Evolutionary conservation across 2,888 invertebrate species (phyloP), one percentile per base, ranked within the genome.

Genomic region (Adelognathus sp.): DNA sequence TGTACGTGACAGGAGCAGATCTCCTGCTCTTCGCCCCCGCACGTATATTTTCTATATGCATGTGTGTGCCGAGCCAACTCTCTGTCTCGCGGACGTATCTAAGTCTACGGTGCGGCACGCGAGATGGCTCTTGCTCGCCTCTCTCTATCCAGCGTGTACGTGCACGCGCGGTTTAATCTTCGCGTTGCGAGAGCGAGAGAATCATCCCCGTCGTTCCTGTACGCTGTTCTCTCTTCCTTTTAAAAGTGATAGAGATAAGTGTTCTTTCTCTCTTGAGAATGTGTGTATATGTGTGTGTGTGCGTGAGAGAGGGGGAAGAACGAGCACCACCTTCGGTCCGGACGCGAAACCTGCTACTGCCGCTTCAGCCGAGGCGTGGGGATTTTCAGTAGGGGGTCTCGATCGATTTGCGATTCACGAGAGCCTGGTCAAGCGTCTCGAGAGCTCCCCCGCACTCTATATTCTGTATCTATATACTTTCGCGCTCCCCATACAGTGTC

Each of bases 161-260:
- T 83, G 82, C 81, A 81, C 79, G 83, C 80, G 81, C 82, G 83
- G 84, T 85, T 87, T 86, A 86, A 87, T 86, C 86, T 87, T 84
- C 83, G 80, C 82, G 85, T 85, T 82, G 80, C 76, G 83, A 80
- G 82, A 60, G 77, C 80, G 63, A 70, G 81, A 60, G 73, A 78
- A 74, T 70, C 83, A 83, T 83, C 79, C 69, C 72, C 69, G 41
- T 74, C 73, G 63, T 77, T 76, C 52, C 44, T 50, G 36, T 50
- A 64, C n/a, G n/a, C 9, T 74, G 58, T 50, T 44, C 71, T 29
- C 69, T 50, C 54, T 54, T 61, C 61, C 44, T 58, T 33, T n/a
- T n/a, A n/a, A n/a, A n/a, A n/a, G n/a, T n/a, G n/a, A n/a, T n/a
- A n/a, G n/a, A n/a, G n/a, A n/a, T n/a, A n/a, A n/a, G n/a, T n/a